Evolutionary conservation across 2,113 vertebrate species (phyloP), one percentile per base, ranked within the genome.

Genomic region (Gymnogyps californianus): DNA sequence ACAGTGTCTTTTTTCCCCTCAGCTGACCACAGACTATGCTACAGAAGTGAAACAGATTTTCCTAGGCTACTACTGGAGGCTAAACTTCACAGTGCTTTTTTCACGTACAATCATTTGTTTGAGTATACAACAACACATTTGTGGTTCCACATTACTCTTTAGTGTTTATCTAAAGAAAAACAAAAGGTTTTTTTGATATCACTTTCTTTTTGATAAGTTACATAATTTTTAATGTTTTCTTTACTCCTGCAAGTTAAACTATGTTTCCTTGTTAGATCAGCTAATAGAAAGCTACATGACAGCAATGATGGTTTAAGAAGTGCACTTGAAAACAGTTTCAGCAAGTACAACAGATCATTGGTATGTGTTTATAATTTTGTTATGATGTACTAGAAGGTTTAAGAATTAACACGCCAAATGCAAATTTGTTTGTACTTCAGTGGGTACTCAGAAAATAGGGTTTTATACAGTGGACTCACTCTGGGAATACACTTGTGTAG

Each of bases 231-330:
- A 46, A 69, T 62, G 18, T 57, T 87, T 61, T 74, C 11, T 55
- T 69, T 85, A 46, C 9, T 82, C 7, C 26, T 93, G 20, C 16
- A 66, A 92, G 4, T 84, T 86, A 83, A 91, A 44, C 44, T 90
- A 1, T 86, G 21, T 94, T 77, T 85, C 32, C 38, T 79, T 79
- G 31, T 83, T 79, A 99, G 99, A 70, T 98, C 98, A 93, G 98
- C 99, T 80, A 99, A 99, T 84, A 97, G 99, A 96, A 99, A 99
- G 89, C 97, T 99, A 24, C 98, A 99, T 81, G 99, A 99, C 97
- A 99, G 98, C 95, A 99, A 99, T 2, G 99, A 99, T 61, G 98
- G 98, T 42, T 97, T 99, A 42, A 97, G 99, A 71, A 98, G 75
- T 54, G 96, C 98, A 25, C 98, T 99, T 69, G 99, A 99, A 95